Base-by-base conservation (phyloP, 2,888 invertebrate species). In the Pogonocherus hispidulus region DNA sequence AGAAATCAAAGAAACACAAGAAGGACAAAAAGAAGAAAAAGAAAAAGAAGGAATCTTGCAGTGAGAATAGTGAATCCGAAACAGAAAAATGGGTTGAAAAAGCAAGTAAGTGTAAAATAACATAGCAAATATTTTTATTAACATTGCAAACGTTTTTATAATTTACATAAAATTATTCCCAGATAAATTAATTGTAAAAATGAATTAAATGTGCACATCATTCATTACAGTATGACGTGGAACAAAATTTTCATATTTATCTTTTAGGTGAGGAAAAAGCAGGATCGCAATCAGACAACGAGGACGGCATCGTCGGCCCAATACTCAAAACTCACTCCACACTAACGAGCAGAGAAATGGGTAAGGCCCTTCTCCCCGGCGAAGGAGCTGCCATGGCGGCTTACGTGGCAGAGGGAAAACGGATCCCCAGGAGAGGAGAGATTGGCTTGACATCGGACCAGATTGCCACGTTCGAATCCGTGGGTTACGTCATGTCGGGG, bases 341-440 rank as follows among this genome's bases (percentile, higher is more conserved):
- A 1, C 84, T 94, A 2, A 91, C 92, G 3, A 90, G 91, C 64
- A 93, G 92, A 84, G 96, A 97, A 84, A 95, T 94, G 86, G 96
- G 96, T 4, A 93, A 96, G 84, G 98, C 99, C 32, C 86, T 99
- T 81, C 86, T 99, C 78, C 98, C 98, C 0, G 98, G 98, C 63
- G 99, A 99, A 89, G 99, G 96, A 79, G 99, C 98, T 41, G 99
- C 99, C 2, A 99, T 99, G 99, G 99, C 99, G 1, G 98, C 99
- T 0, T 99, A 93, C 85, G 98, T 99, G 9, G 98, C 98, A 0
- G 99, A 99, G 85, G 99, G 99, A 11, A 99, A 99, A 87, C 90
- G 99, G 70, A 99, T 99, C 80, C 99, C 99, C 0, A 88, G 99
- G 46, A 90, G 99, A 88, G 99, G 99, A 79, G 99, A 99, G 89